A percentile compares a stretch with the other conserved stretches of the same genome.
Evolutionary conservation across 1,140 invertebrate species (phyloP).

Genomic region (Probaryconus sp.): DNA sequence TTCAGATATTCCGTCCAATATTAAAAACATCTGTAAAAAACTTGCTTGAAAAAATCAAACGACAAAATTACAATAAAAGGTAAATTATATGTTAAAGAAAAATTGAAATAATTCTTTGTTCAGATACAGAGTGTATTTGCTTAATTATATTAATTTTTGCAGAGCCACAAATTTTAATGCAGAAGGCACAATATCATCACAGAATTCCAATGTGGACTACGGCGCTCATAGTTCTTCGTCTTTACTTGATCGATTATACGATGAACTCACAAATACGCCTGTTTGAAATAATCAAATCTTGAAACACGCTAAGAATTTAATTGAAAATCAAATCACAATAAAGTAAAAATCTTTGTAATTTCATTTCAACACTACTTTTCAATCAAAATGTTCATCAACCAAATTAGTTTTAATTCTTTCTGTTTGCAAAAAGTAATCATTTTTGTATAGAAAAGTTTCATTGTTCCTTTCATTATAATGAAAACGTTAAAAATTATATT

Average conservation of each 20-base stretch:
- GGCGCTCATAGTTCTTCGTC: slow-evolving; percentile 64
- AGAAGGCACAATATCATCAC: slow-evolving; percentile 65
- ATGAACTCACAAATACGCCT: slow-evolving; percentile 74
- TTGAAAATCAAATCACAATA: too few species aligned
- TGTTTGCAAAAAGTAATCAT: too few species aligned
- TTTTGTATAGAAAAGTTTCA: too few species aligned
- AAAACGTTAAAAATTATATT: too few species aligned
- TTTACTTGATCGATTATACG: slow-evolving; percentile 72
- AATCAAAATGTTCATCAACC: too few species aligned
- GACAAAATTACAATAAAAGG: slow-evolving; percentile 71
- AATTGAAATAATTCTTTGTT: too few species aligned
- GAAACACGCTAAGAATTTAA: too few species aligned
- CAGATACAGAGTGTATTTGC: too few species aligned
- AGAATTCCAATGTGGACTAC: slow-evolving; percentile 65
- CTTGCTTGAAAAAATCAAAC: slow-evolving; percentile 75
- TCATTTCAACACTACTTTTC: too few species aligned
- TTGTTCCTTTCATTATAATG: too few species aligned
- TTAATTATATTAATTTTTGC: slow-evolving; percentile 33
- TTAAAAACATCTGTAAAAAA: slow-evolving; percentile 73
- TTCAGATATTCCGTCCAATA: slow-evolving; percentile 76
- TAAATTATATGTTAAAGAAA: slow-evolving; percentile 39
- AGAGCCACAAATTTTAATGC: slow-evolving; percentile 67
- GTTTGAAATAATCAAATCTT: slow-evolving; percentile 68
- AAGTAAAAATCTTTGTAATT: too few species aligned
- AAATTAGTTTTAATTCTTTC: too few species aligned